Evolutionary conservation across 1,140 invertebrate species (phyloP).

Genomic region (Cotesia vestalis): DNA sequence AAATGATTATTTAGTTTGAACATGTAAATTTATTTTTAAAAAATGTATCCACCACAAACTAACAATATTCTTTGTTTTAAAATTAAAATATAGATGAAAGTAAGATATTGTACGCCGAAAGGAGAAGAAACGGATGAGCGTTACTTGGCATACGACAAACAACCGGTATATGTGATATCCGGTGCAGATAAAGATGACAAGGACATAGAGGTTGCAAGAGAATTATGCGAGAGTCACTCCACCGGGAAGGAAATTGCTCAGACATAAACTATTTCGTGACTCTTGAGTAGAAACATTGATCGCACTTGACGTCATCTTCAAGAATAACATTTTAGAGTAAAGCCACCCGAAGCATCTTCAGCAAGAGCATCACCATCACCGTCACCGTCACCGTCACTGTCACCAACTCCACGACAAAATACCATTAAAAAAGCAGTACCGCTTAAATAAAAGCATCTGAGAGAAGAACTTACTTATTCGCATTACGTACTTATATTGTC

Average conservation of each 20-base stretch:
- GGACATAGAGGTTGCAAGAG: slow-evolving; percentile 37
- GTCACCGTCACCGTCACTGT: too few species aligned
- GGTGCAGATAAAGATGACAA: slow-evolving; percentile 58
- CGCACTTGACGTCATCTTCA: slow-evolving; percentile 21
- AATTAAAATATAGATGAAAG: slow-evolving; percentile 52
- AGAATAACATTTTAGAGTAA: not conserved
- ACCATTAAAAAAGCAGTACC: too few species aligned
- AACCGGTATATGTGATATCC: slow-evolving; percentile 63
- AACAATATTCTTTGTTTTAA: slow-evolving; percentile 4
- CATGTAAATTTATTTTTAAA: not conserved
- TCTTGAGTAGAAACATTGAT: slow-evolving; percentile 6
- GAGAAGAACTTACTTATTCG: too few species aligned
- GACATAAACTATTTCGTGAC: slow-evolving; percentile 16
- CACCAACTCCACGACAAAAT: too few species aligned
- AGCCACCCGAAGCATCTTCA: not conserved
- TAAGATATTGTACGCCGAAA: slow-evolving; percentile 51
- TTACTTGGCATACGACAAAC: slow-evolving; percentile 58
- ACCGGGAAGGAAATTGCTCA: slow-evolving; percentile 23
- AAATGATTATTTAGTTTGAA: too few species aligned
- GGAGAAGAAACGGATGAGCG: slow-evolving; percentile 53
- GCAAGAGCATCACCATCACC: not conserved
- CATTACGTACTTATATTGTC: too few species aligned
- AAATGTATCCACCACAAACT: not conserved
- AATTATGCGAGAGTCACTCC: slow-evolving; percentile 10
- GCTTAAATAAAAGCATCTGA: too few species aligned